A percentile compares a stretch with the other conserved stretches of the same genome.
These are phyloP conservation scores for Tetrapedia diversipes DNA, from an alignment of 2,888 invertebrate species.

Conservation along the genomic window DNA sequence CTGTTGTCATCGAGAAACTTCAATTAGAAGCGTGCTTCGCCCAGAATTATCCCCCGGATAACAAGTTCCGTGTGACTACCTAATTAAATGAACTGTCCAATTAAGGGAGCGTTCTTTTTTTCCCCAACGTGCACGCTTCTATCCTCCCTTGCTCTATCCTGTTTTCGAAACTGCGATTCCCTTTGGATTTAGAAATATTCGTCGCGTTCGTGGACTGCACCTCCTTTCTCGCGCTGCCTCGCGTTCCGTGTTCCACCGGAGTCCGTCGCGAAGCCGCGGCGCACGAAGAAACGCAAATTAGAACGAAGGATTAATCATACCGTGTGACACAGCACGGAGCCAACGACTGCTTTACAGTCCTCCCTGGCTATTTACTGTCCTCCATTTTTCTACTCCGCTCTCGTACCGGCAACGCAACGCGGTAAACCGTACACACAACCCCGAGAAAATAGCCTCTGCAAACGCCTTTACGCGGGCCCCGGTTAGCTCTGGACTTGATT, in stretches of 20 bases:
- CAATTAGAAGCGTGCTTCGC: slow-evolving; percentile 6
- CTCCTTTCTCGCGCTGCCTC: neutral
- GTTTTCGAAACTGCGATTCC: fast-evolving
- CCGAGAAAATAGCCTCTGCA: slow-evolving; percentile 6
- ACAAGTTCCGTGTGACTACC: neutral
- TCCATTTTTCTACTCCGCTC: slow-evolving; percentile 38
- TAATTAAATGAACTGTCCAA: slow-evolving; percentile 3
- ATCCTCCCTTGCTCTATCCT: too few species aligned
- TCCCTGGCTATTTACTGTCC: slow-evolving; percentile 54
- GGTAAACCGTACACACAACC: slow-evolving; percentile 36
- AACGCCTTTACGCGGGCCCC: slow-evolving; percentile 34
- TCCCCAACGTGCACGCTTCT: neutral
- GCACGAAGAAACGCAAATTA: slow-evolving; percentile 46
- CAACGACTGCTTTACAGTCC: slow-evolving; percentile 53
- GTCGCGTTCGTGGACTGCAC: neutral
- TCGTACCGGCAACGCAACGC: slow-evolving; percentile 5
- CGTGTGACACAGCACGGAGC: slow-evolving; percentile 46
- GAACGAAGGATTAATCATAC: slow-evolving; percentile 54
- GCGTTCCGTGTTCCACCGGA: neutral
- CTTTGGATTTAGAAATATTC: neutral
- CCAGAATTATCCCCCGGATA: neutral
- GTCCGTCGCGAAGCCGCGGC: neutral
- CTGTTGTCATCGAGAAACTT: neutral
- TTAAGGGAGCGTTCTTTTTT: neutral
- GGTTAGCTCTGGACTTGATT: neutral